Base-by-base conservation (phyloP, 2,797 vertebrate species). In the Numenius phaeopus region DNA sequence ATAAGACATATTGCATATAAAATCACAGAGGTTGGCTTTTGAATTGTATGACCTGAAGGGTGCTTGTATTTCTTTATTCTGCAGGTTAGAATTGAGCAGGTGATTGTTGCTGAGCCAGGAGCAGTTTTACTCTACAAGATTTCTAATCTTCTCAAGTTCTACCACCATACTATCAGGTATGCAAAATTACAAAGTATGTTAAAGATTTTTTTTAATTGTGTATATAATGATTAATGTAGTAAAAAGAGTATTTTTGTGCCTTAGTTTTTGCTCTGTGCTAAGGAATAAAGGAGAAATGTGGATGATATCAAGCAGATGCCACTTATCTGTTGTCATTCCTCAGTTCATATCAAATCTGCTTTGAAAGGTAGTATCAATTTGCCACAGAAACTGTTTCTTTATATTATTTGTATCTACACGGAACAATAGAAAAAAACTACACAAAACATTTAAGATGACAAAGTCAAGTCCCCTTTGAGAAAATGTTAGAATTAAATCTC, bases 91-190 rank as follows among this genome's bases (percentile, higher is more conserved):
- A 99, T 99, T 91, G 99, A 99, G 79, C 99, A 99, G 97, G 99
- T 99, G 73, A 99, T 99, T 22, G 98, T 99, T 83, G 99, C 99
- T 1, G 99, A 99, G 90, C 99, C 99, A 8, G 99, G 99, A 8
- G 99, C 99, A 27, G 99, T 99, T 82, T 98, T 99, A 70, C 98
- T 99, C 26, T 99, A 99, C 96, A 99, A 99, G 97, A 99, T 99
- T 94, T 99, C 99, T 92, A 99, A 99, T 98, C 98, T 99, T 92
- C 99, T 99, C 10, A 99, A 99, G 97, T 99, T 99, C 97, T 99
- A 99, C 97, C 99, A 99, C 89, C 99, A 99, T 97, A 99, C 99
- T 83, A 99, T 99, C 98, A 99, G 99, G 99, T 99, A 98, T 75
- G 58, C n/a, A 40, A 55, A 94, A 58, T 81, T 57, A 13, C 21